Base-by-base conservation (phyloP, 2,113 vertebrate species). In the Vanacampus margaritifer region DNA sequence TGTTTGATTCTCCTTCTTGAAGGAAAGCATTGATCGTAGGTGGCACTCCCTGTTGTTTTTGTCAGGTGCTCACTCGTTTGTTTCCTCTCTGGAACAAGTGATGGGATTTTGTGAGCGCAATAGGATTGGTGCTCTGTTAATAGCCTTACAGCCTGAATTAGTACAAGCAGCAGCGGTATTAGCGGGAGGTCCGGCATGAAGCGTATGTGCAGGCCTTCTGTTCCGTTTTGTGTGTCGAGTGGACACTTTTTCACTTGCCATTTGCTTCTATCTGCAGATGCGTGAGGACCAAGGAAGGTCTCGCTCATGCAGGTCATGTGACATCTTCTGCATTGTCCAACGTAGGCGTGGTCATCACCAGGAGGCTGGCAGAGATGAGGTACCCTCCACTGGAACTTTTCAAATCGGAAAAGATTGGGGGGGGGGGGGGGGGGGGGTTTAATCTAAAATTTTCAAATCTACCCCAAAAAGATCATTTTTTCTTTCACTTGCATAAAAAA, bases 311-410 rank as follows among this genome's bases (percentile, higher is more conserved):
- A 0, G 93, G 97, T 26, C 94, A 95, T 82, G 93, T 93, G 88
- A 98, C 97, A 1, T 93, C 96, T 3, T 91, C 94, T 60, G 95
- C 94, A 5, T 82, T 99, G 79, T 95, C 94, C 74, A 93, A 76
- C 0, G 48, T 98, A 87, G 92, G 96, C 4, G 91, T 96, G 56
- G 94, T 89, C 76, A 92, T 99, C 87, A 94, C 94, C 88, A 91
- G 91, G 84, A 95, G 93, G 73, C 86, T 99, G 56, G 94, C 93
- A 68, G 94, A 95, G 50, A 96, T 99, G 94, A 98, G 95, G 97
- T 98, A 89, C 12, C 19, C 26, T 60, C 4, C 58, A 19, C 2
- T 28, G 13, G 17, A 11, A 1, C 32, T 10, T 35, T 58, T 37
- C 58, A 37, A 5, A 5, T 60, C 21, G 17, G 0, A 51, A 51